Evolutionary conservation across 2,888 invertebrate species (phyloP).

Genomic region (Congeria kusceri): DNA sequence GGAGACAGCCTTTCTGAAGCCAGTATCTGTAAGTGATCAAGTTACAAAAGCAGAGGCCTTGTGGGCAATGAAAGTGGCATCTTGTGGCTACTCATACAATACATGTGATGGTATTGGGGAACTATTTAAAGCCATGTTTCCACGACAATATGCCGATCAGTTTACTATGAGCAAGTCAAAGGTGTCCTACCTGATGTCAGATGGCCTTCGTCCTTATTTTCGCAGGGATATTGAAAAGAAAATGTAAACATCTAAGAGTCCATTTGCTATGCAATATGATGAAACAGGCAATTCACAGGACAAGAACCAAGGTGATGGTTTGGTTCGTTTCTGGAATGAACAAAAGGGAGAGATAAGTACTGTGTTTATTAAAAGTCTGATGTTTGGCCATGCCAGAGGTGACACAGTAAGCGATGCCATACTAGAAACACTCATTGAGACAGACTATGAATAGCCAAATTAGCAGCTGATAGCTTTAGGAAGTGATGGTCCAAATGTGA

Average conservation of each 20-base stretch:
- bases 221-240: constrained; percentile 19
- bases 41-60: constrained; percentile 28
- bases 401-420: constrained; percentile 22
- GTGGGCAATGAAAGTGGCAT: constrained; percentile 49
- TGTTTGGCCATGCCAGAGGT: constrained; percentile 43
- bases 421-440: constrained; percentile 19
- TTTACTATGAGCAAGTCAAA: constrained; percentile 54
- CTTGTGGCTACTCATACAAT: constrained; percentile 30
- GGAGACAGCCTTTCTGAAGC: not conserved
- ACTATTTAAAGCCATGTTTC: constrained; percentile 50
- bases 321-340: constrained; percentile 27
- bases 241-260: not conserved
- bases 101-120: constrained; percentile 30
- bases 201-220: constrained; percentile 58
- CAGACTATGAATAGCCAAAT: constrained; percentile 33
- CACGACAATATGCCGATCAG: constrained; percentile 25
- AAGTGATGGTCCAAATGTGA: constrained; percentile 65
- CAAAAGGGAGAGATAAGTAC: constrained; percentile 18
- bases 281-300: constrained; percentile 25
- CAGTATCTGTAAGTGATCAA: constrained; percentile 15
- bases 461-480: constrained; percentile 35
- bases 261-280: constrained; percentile 27
- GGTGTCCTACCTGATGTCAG: constrained; percentile 56
- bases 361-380: constrained; percentile 21
- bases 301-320: constrained; percentile 31